A percentile compares a stretch with the other conserved stretches of the same genome.
phyloP scores from a whole-genome alignment of 92 coral and sea anemone species.

The Heteractis magnifica region DNA sequence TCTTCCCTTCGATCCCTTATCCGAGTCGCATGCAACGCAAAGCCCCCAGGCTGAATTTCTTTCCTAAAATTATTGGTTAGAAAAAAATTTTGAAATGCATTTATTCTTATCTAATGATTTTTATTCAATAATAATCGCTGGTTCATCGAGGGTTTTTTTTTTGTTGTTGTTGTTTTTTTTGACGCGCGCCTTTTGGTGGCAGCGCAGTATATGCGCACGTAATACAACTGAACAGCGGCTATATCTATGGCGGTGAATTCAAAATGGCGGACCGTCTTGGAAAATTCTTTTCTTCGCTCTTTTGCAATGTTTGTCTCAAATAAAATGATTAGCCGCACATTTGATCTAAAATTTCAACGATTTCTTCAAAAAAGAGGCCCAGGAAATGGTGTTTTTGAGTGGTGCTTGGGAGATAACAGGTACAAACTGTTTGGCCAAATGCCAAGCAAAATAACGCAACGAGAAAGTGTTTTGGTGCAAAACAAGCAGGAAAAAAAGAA shows the following conservation, averaged over 20 bases:
- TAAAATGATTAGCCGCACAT: not conserved
- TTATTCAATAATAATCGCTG: too few species aligned
- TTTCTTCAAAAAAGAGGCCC: not conserved
- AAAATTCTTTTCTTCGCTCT: not conserved
- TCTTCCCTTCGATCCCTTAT: not conserved
- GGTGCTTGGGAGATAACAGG: not conserved
- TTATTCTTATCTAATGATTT: too few species aligned
- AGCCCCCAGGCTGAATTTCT: too few species aligned
- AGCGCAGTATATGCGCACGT: not conserved
- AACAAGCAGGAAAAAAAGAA: not conserved
- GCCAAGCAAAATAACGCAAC: constrained; percentile 47
- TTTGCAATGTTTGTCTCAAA: not conserved
- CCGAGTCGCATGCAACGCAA: too few species aligned
- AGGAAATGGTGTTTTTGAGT: not conserved
- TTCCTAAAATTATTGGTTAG: not conserved
- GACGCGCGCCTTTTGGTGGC: not conserved
- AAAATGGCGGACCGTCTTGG: constrained; percentile 20
- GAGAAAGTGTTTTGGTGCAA: not conserved
- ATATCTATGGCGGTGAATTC: constrained; percentile 28
- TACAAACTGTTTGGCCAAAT: constrained; percentile 7
- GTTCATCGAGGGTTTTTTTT: not conserved
- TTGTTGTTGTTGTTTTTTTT: not conserved
- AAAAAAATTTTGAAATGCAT: too few species aligned
- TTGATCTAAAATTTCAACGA: not conserved
- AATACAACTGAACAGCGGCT: constrained; percentile 9